Percentiles rank a stretch among this genome's conserved stretches.
Evolutionary conservation across 2,113 vertebrate species (phyloP).

Genomic region (Labrus mixtus): DNA sequence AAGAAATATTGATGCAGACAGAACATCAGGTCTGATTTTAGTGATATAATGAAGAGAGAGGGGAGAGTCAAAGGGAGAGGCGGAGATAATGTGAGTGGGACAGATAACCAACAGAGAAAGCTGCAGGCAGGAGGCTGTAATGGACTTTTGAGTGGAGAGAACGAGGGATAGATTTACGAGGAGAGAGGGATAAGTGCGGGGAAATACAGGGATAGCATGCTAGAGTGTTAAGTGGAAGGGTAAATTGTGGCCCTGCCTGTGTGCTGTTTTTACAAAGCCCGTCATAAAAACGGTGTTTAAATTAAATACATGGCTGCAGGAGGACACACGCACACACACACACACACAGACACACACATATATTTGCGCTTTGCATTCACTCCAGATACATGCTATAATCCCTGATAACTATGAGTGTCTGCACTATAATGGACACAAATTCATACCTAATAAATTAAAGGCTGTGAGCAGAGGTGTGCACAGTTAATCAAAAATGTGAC

Average conservation of each 20-base stretch:
- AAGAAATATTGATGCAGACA: conserved; percentile 48
- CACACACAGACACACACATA: conserved; percentile 24
- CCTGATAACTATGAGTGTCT: not conserved
- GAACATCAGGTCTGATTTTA: conserved; percentile 69
- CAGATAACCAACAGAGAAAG: conserved; percentile 72
- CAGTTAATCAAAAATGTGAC: too few species aligned
- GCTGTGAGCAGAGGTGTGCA: too few species aligned
- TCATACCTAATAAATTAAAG: too few species aligned
- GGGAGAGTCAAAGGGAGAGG: conserved; percentile 46
- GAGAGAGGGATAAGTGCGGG: conserved; percentile 58
- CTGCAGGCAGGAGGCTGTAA: conserved; percentile 69
- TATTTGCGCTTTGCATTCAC: conserved; percentile 5
- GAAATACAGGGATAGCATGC: conserved; percentile 57
- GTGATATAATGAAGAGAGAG: conserved; percentile 68
- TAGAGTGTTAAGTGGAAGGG: conserved; percentile 71
- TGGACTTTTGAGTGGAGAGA: conserved; percentile 76
- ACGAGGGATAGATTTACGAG: conserved; percentile 71
- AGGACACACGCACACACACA: conserved; percentile 27
- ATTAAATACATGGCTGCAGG: conserved; percentile 57
- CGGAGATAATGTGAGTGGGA: conserved; percentile 72
- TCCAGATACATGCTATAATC: not conserved
- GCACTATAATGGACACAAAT: not conserved
- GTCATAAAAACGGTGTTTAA: conserved; percentile 68
- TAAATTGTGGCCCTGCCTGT: conserved; percentile 63
- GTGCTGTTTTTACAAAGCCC: conserved; percentile 67